A percentile compares a stretch with the other conserved stretches of the same genome.
Evolutionary conservation across 1,140 invertebrate genomes (phyloP).

Genomic region (Hylaeus anthracinus): DNA sequence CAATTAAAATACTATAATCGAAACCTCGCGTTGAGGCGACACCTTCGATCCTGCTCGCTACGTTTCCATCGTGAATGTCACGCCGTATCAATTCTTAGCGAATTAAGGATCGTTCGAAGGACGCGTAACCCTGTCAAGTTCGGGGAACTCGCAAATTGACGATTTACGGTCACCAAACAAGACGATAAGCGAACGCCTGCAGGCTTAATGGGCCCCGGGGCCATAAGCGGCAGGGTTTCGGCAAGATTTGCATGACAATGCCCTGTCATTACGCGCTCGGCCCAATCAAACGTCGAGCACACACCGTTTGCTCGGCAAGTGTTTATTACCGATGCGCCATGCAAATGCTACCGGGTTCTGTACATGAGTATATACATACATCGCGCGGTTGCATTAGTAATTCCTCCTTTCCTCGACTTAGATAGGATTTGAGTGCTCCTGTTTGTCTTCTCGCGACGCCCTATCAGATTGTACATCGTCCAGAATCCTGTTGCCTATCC

Average conservation of each 20-base stretch:
- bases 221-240: conserved; percentile 65
- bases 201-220: conserved; percentile 65
- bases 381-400: conserved; percentile 56
- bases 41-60: background rate
- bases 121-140: conserved; percentile 48
- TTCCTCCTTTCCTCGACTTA: conserved; percentile 44
- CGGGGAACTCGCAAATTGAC: conserved; percentile 64
- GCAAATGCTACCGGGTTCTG: conserved; percentile 59
- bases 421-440: conserved; percentile 14
- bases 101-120: conserved; percentile 48
- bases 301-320: conserved; percentile 69
- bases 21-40: too few relatives aligned
- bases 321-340: conserved; percentile 70
- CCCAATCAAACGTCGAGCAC: conserved; percentile 70
- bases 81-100: background rate
- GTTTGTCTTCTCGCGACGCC: background rate
- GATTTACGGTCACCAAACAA: conserved; percentile 68
- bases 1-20: too few relatives aligned
- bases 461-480: background rate
- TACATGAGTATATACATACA: conserved; percentile 29
- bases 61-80: background rate
- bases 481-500: background rate
- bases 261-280: conserved; percentile 68
- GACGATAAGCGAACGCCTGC: conserved; percentile 66
- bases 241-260: conserved; percentile 74